Base-by-base conservation (phyloP, 30 jellyfish, hydroid and myxozoan genomes). In the Hydractinia symbiolongicarpus region DNA sequence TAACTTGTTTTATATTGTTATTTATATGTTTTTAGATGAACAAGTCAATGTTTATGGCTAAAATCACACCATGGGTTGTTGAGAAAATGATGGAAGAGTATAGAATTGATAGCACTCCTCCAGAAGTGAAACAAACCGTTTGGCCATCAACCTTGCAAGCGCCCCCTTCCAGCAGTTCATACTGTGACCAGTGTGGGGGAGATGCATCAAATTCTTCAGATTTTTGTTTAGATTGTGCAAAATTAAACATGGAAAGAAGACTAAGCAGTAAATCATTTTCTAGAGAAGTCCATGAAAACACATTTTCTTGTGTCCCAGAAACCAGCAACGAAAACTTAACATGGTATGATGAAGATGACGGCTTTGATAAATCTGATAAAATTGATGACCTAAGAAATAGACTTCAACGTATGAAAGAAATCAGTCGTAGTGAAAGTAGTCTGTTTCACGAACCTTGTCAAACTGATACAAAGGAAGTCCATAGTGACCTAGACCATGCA, bases 301-400 rank as follows among this genome's bases (percentile, higher is more conserved):
- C 97, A 7, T 70, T 90, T 7, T 82, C 95, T 6, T 95, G 95
- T 11, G 97, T 86, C 66, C 77, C 80, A 88, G 97, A 89, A 79
- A 79, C 94, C 9, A 61, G 51, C 21, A 91, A 89, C 52, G 96
- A 83, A 73, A 86, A 81, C 54, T 50, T 76, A 20, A 77, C 67
- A 7, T 89, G 96, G 96, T 89, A 83, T 83, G 90, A 84, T 79
- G 44, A 30, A 30, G 95, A 89, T 9, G 88, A 79, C 21, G 91
- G 81, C 52, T 62, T 77, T 50, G 67, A 74, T 74, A 10, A 49
- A 44, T 19, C 30, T 3, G 97, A 85, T 44, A 83, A 92, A 16
- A 76, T 76, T 9, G 95, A 84, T 4, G 67, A 60, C 10, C 79
- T 89, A 4, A 78, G 92, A 16, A 73, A 61, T 67, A 84, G 97